Conservation (phyloP, 35 echinoderm and acorn worm genomes). For the Nesometra sesokonis region DNA sequence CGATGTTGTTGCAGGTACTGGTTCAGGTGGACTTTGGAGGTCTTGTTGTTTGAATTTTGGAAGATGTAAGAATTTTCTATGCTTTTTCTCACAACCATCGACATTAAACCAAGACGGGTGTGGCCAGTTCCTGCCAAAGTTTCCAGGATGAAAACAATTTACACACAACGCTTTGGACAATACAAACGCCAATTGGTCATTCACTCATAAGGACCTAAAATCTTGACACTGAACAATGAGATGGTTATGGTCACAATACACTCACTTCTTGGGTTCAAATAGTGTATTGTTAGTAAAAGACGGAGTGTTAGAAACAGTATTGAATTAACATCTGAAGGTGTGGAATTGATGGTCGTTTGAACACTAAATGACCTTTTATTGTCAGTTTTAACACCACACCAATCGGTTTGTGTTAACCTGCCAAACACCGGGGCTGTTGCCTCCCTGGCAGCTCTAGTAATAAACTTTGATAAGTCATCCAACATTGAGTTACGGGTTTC, state of each 20-base stretch:
- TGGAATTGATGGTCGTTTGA: too few species aligned
- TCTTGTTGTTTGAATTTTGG: conserved; percentile 21
- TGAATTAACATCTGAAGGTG: too few species aligned
- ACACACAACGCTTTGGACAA: conserved; percentile 17
- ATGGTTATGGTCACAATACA: too few species aligned
- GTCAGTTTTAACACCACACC: conserved; percentile 1
- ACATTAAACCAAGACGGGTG: conserved; percentile 6
- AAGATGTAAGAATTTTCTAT: conserved; percentile 31
- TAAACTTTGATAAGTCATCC: conserved; percentile 14
- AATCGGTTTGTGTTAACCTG: background rate
- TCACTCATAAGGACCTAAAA: too few species aligned
- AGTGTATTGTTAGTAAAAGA: too few species aligned
- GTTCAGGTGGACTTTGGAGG: conserved; percentile 34
- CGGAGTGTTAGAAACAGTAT: too few species aligned
- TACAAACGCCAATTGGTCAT: background rate
- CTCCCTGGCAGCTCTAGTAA: background rate
- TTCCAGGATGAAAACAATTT: conserved; percentile 32
- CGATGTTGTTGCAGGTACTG: too few species aligned
- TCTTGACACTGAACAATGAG: too few species aligned
- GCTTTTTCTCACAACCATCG: conserved; percentile 23
- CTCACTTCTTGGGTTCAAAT: too few species aligned
- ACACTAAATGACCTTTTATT: background rate
- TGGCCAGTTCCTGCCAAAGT: conserved; percentile 9
- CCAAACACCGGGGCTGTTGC: conserved; percentile 21
- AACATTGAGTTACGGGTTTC: background rate